Base-by-base conservation (phyloP, 1,140 invertebrate genomes). In the Lucilia cuprina region DNA sequence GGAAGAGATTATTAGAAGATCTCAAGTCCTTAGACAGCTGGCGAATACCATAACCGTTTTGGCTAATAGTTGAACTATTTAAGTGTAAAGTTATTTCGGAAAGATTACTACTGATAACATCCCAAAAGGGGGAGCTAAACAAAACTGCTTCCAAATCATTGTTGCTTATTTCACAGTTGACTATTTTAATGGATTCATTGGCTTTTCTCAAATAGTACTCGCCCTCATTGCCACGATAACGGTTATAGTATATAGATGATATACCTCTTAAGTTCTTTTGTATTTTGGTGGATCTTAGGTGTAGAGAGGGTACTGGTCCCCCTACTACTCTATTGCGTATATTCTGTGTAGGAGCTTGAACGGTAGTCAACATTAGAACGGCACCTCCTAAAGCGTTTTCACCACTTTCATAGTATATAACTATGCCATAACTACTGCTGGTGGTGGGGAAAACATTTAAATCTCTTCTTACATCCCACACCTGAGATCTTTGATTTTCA, bases 1-100 rank as follows among this genome's bases (percentile, higher is more conserved):
- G 97, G 91, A 97, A 99, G 0, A 99, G 92, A 92, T 99, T 99
- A 87, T 98, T 98, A 0, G 97, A 98, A 84, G 96, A 95, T 84
- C 97, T 94, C 86, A 98, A 93, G 90, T 99, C 97, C 87, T 97
- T 94, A 75, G 96, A 97, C 87, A 96, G 96, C 86, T 99, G 98
- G 83, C 94, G 93, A 85, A 99, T 95, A 2, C 96, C 97, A 88
- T 93, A 94, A 0, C 95, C 96, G 90, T 98, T 98, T 86, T 96
- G 95, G 0, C 94, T 94, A 30, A 99, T 96, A 47, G 95, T 90
- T 35, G 95, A 95, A 86, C 94, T 94, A 87, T 98, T 98, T 2
- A 99, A 93, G 92, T 97, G 96, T 82, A 98, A 93, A 0, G 95
- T 94, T 4, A 97, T 95, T 92, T 97, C 96, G 0, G 96, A 96